Evolutionary conservation across 2,113 vertebrate species (phyloP).

Genomic region (Paradisaea rubra): DNA sequence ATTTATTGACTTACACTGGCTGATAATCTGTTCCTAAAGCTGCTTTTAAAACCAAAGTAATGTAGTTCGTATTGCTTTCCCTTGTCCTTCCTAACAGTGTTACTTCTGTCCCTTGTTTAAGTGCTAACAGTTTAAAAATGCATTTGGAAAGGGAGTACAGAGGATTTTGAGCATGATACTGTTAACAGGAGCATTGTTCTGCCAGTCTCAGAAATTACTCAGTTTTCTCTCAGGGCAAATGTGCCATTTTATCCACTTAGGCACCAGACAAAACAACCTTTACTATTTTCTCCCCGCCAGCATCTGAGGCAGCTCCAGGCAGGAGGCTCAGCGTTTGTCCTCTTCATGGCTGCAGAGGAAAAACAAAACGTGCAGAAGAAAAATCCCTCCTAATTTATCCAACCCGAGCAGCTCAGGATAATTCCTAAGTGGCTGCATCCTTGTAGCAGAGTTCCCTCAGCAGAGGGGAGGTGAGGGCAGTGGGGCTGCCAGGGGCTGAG

Average conservation of each 20-base stretch:
- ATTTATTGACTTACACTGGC: neutral
- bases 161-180: neutral
- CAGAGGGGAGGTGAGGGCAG: neutral
- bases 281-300: neutral
- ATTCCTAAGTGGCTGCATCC: neutral
- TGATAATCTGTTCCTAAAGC: neutral
- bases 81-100: neutral
- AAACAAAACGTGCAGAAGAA: neutral
- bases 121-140: neutral
- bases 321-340: neutral
- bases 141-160: neutral
- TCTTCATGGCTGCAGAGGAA: neutral
- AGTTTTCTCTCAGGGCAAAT: slow-evolving; percentile 14
- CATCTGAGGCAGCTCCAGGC: neutral
- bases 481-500: neutral
- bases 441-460: neutral
- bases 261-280: neutral
- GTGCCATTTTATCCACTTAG: neutral
- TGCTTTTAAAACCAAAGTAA: neutral
- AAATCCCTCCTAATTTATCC: neutral
- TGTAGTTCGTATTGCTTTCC: neutral
- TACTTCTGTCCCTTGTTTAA: neutral
- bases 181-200: neutral
- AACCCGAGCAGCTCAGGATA: neutral
- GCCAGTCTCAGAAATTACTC: neutral